Evolutionary conservation across 2,888 invertebrate species (phyloP).

Genomic region (Mayetiola destructor): DNA sequence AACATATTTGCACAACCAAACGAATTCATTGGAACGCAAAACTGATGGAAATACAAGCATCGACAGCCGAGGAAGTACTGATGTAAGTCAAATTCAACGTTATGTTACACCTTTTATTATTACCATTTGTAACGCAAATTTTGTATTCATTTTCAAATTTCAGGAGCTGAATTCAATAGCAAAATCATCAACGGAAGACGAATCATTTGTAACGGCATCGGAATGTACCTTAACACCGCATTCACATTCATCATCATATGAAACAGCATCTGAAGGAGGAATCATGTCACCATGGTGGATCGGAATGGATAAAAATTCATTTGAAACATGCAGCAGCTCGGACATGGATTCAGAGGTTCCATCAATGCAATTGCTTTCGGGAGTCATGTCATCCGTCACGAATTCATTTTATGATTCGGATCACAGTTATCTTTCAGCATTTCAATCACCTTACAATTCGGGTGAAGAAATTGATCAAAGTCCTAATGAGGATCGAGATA

Average conservation of each 20-base stretch:
- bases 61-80: constrained; percentile 16
- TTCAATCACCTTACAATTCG: constrained; percentile 19
- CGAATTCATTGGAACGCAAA: constrained; percentile 26
- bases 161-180: constrained; percentile 34
- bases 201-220: constrained; percentile 52
- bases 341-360: constrained; percentile 23
- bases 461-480: background rate
- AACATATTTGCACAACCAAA: constrained; percentile 25
- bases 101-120: background rate
- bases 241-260: constrained; percentile 52
- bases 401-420: constrained; percentile 33
- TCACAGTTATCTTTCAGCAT: constrained; percentile 30
- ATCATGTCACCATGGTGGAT: constrained; percentile 43
- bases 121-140: background rate
- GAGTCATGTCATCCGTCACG: constrained; percentile 28
- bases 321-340: constrained; percentile 28
- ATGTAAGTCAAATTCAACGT: constrained; percentile 20
- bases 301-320: constrained; percentile 37
- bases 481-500: background rate
- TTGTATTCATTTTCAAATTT: background rate
- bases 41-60: constrained; percentile 20
- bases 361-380: constrained; percentile 18
- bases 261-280: constrained; percentile 51
- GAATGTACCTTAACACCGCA: constrained; percentile 47
- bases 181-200: constrained; percentile 39